Conservation (phyloP, 2,113 vertebrate genomes). For the Chelonoidis abingdonii region DNA sequence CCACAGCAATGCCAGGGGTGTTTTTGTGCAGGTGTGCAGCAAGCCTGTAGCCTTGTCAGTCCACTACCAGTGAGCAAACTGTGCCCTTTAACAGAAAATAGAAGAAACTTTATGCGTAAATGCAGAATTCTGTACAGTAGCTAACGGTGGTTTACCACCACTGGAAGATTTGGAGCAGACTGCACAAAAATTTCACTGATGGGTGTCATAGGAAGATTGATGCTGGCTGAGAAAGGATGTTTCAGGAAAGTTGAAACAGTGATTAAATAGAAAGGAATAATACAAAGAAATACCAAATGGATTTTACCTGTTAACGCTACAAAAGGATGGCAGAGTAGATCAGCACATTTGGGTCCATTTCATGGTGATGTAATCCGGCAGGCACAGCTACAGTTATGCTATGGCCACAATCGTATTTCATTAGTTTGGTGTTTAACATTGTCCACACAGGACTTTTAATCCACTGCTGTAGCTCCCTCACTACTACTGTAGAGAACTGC, state of each 20-base stretch:
- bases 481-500: neutral
- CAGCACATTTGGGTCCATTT: neutral
- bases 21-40: too few relatives aligned
- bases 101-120: too few relatives aligned
- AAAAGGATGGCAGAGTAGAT: neutral
- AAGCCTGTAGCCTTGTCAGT: too few relatives aligned
- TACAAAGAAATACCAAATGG: neutral
- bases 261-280: neutral
- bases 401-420: neutral
- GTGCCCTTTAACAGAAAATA: too few relatives aligned
- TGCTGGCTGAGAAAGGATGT: neutral
- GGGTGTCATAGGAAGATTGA: neutral
- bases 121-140: too few relatives aligned
- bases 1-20: too few relatives aligned
- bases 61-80: too few relatives aligned
- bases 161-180: too few relatives aligned
- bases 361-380: neutral
- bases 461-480: neutral
- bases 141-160: too few relatives aligned
- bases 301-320: neutral
- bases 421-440: neutral
- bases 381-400: neutral
- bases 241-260: neutral
- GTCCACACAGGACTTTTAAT: neutral
- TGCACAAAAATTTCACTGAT: too few relatives aligned